Base-by-base conservation (phyloP, 1,140 invertebrate species). In the Subanguina moxae region DNA sequence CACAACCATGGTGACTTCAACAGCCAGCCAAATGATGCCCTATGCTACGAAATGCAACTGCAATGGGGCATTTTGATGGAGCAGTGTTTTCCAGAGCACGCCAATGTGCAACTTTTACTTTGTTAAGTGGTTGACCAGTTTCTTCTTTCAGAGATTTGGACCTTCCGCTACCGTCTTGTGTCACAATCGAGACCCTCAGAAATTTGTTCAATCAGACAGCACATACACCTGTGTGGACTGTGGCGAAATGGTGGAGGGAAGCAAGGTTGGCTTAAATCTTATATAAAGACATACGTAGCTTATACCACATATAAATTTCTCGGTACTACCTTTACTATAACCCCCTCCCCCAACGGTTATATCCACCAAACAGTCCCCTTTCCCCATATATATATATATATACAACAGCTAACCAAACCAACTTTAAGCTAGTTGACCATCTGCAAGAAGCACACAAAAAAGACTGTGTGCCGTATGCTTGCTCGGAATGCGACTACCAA, bases 31-130 rank as follows among this genome's bases (percentile, higher is more conserved):
- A 19, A 52, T 52, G 48, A 52, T 15, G 48, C 48, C 8, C 8
- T 52, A 8, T 52, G 48, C 48, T 52, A 52, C 17, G 48, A 52
- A 30, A 69, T 69, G 67, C 67, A 69, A 59, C 17, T 69, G 15
- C 65, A 69, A 43, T 69, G 67, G 67, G 66, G 66, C 11, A 21
- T 69, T 28, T 15, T 69, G 1, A 69, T 69, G 67, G 67, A 69
- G 9, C 65, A 69, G n/a, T 69, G 67, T n/a, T 69, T 69, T 56
- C 67, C 67, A 28, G 67, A 69, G 38, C 67, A 69, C 70, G 62
- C 67, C 11, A 69, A 67, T 25, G 66, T 67, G 30, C n/a, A 52
- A 7, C 17, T 52, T 19, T 5, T 52, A 52, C 3, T 52, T 7
- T 15, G 15, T 52, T 56, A 27, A n/a, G 0, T 38, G 15, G 0